These are phyloP conservation scores for Morpho deidamia DNA, from an alignment of 2,888 invertebrate species.

Conservation along the genomic window DNA sequence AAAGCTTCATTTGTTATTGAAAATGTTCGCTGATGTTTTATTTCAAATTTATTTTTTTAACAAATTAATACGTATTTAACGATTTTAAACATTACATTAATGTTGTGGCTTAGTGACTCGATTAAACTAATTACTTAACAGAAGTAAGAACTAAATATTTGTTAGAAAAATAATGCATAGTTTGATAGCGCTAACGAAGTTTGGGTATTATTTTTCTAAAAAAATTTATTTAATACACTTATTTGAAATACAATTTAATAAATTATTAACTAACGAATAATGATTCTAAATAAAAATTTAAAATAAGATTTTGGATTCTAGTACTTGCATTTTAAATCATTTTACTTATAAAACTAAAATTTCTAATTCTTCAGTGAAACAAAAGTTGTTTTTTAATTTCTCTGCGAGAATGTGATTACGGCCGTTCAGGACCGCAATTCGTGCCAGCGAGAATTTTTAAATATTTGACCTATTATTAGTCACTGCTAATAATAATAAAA, in stretches of 20 bases:
- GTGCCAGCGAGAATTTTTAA: constrained; percentile 70
- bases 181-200: too few species aligned
- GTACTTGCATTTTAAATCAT: neutral
- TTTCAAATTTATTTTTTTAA: too few species aligned
- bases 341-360: neutral
- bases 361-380: neutral
- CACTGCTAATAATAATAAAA: constrained; percentile 73
- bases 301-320: neutral
- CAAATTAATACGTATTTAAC: too few species aligned
- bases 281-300: neutral
- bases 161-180: too few species aligned
- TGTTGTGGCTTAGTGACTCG: too few species aligned
- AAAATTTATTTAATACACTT: too few species aligned
- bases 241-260: neutral
- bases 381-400: constrained; percentile 10
- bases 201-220: too few species aligned
- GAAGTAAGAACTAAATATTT: too few species aligned
- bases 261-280: neutral
- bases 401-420: constrained; percentile 52
- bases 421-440: constrained; percentile 50
- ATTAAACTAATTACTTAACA: too few species aligned
- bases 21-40: too few species aligned
- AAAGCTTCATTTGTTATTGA: neutral
- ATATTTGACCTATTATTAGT: constrained; percentile 75
- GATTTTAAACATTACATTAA: too few species aligned